Base-by-base conservation (phyloP, 2,113 vertebrate species). In the Chauna torquata region DNA sequence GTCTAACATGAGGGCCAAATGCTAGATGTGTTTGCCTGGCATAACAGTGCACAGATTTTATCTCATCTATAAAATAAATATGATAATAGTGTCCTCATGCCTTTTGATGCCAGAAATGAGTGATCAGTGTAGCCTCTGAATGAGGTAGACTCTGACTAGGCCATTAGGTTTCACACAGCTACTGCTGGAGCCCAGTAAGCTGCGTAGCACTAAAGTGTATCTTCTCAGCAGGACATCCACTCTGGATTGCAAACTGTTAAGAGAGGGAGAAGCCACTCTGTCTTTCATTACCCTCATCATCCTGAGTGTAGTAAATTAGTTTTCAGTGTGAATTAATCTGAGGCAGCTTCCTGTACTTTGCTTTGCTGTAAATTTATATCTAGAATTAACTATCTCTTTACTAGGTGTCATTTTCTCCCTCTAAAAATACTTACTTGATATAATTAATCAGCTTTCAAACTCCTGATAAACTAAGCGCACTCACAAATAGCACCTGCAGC, bases 401-500 rank as follows among this genome's bases (percentile, higher is more conserved):
- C 3, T 75, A 66, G 27, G 24, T 90, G 28, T 22, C 9, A 38
- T 82, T 88, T 92, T 49, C 40, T 87, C 36, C 65, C 3, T 40
- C 58, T 79, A 72, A 87, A 92, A 94, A 72, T 62, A 86, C 22
- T 54, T 34, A 40, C 38, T 70, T 9, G 36, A 4, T 49, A 45
- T 38, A 87, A 91, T 62, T 80, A 76, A 34, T 25, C 69, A 89
- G 12, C 24, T 70, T 94, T 85, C n/a, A 69, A 62, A 30, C 23
- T 88, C 77, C 42, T 55, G 55, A 58, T 64, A 90, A 77, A 80
- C 54, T 62, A 70, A 92, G 9, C 34, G 65, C 58, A 70, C 24
- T 91, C 42, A 61, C 42, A 81, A 70, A 74, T 6, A 94, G 11
- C 86, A 92, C 78, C 92, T 95, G 79, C 70, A 95, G 70, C 62